A percentile compares a stretch with the other conserved stretches of the same genome.
Conservation (phyloP, 2,888 invertebrate species). For the Phaonia tiefii region DNA sequence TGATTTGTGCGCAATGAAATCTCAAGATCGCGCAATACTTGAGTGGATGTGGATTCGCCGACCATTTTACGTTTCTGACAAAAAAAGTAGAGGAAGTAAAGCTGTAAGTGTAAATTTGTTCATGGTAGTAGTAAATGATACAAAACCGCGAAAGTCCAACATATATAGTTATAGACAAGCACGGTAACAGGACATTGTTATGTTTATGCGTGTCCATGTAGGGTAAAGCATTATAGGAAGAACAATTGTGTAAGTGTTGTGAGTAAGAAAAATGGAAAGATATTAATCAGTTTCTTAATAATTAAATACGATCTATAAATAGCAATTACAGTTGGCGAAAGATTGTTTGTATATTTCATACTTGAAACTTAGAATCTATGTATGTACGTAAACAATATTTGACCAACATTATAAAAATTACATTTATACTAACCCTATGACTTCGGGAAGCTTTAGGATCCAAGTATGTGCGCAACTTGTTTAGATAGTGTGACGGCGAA, state of each 20-base stretch:
- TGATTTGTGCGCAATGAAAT: constrained; percentile 99
- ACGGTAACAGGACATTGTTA: neutral
- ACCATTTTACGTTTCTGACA: constrained; percentile 98
- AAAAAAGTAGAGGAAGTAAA: constrained; percentile 81
- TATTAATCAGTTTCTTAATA: constrained; percentile 39
- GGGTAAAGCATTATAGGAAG: constrained; percentile 23
- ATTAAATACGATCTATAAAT: no score
- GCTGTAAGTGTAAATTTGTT: constrained; percentile 77
- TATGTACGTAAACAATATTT: no score
- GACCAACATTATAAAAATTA: neutral
- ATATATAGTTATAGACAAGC: neutral
- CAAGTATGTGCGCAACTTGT: constrained; percentile 96
- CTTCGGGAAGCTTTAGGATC: constrained; percentile 98
- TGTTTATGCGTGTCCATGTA: constrained; percentile 49
- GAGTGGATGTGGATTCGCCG: constrained; percentile 98
- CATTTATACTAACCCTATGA: constrained; percentile 89
- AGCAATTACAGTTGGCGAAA: no score
- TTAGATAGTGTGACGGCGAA: constrained; percentile 97
- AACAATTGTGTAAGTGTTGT: constrained; percentile 29
- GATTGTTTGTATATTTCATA: no score
- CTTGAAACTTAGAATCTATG: neutral
- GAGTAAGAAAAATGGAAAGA: constrained; percentile 57
- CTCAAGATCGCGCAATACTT: constrained; percentile 98
- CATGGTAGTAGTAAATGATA: constrained; percentile 30
- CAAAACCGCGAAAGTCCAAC: neutral